Base-by-base conservation (phyloP, 2,113 vertebrate genomes). In the Propithecus coquereli region DNA sequence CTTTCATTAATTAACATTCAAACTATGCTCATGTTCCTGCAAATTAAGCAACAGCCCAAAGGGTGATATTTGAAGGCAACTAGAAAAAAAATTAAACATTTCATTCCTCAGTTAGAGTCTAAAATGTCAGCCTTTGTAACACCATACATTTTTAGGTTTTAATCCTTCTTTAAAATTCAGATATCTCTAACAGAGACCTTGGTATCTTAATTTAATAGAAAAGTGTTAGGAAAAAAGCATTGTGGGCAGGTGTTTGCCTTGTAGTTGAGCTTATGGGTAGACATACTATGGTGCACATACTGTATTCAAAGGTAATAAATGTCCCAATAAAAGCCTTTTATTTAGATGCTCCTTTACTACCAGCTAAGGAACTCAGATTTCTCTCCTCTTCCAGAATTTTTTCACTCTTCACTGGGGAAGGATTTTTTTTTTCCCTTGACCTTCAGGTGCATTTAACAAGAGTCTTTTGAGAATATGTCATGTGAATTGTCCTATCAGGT, bases 1-100 rank as follows among this genome's bases (percentile, higher is more conserved):
- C 57, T 76, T 90, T 91, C 76, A 84, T 94, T 96, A 98, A 84
- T 89, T 91, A 96, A 73, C 59, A 66, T 83, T 80, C 93, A 94
- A 81, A 96, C 74, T 76, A 87, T 59, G 70, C n/a, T 87, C 76
- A 16, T 83, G 12, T 87, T 91, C 74, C 87, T 96, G 52, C 65
- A 96, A 94, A 96, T 94, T 76, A 97, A 97, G 88, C 27, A 85
- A 89, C 23, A 91, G 73, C 54, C 91, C 73, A 96, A 95, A 96
- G 93, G 93, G 22, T 91, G 87, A 76, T 95, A 94, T 96, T 94
- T 97, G 73, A 96, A 94, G 73, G 86, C 66, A 93, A 83, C 17
- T 76, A 45, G 43, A 13, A 37, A 79, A 88, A 91, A 88, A 84
- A 65, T 52, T 47, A 37, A 4, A 57, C 37, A 76, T n/a, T 88